Percentiles rank a stretch among this genome's conserved stretches.
phyloP scores from a whole-genome alignment of 2,888 invertebrate genomes.

The Andrena fulva region DNA sequence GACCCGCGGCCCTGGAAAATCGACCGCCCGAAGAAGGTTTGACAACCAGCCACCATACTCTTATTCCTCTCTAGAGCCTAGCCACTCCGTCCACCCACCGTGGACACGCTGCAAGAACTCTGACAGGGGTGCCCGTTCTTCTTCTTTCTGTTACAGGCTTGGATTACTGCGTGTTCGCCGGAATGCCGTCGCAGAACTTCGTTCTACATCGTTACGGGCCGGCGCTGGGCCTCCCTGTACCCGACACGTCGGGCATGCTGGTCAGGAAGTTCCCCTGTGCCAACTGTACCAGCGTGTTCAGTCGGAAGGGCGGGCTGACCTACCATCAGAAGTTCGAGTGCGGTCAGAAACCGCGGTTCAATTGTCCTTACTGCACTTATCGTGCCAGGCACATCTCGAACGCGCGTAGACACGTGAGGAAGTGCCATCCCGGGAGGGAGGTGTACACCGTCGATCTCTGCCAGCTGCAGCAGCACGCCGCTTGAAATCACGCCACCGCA shows the following conservation, averaged over 20 bases:
- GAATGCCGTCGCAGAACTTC: constrained; percentile 31
- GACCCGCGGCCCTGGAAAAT: neutral
- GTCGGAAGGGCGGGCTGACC: constrained; percentile 73
- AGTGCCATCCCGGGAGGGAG: constrained; percentile 71
- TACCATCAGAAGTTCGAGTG: constrained; percentile 77
- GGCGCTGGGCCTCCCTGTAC: neutral
- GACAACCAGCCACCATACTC: constrained; percentile 29
- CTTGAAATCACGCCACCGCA: constrained; percentile 30
- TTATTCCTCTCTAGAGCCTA: constrained; percentile 12
- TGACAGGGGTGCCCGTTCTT: constrained; percentile 59
- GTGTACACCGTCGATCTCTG: constrained; percentile 71
- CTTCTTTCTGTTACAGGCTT: constrained; percentile 68
- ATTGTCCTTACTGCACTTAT: constrained; percentile 78
- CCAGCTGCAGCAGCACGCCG: constrained; percentile 46
- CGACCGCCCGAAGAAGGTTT: constrained; percentile 54
- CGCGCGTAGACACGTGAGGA: constrained; percentile 75
- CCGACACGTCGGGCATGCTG: constrained; percentile 17
- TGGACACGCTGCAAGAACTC: constrained; percentile 32
- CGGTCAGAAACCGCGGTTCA: constrained; percentile 77
- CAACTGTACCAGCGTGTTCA: constrained; percentile 72
- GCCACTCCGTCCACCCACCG: constrained; percentile 26
- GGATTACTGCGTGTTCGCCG: constrained; percentile 50
- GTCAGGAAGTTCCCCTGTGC: constrained; percentile 67
- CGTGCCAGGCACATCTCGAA: constrained; percentile 76
- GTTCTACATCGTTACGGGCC: constrained; percentile 5